Conservation (phyloP, 2,113 vertebrate species). For the Camelus dromedarius region DNA sequence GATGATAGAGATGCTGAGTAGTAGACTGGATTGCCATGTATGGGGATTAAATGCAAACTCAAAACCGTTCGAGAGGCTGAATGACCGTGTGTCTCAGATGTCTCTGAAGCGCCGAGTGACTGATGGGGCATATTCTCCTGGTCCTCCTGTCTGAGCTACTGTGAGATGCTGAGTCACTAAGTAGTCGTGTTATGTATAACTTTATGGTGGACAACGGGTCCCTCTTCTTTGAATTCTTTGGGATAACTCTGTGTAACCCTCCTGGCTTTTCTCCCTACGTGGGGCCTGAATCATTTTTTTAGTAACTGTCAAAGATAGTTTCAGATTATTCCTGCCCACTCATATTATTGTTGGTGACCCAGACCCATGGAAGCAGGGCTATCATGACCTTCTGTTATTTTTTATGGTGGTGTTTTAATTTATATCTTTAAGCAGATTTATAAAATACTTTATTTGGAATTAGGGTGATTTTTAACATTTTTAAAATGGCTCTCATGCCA, state of each 20-base stretch:
- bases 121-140: background rate
- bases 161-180: background rate
- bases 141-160: background rate
- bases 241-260: accelerated
- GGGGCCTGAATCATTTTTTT: slow-evolving; percentile 44
- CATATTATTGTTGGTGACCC: background rate
- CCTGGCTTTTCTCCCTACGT: slow-evolving; percentile 8
- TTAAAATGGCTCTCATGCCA: slow-evolving; percentile 56
- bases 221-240: background rate
- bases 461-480: slow-evolving; percentile 47
- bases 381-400: background rate
- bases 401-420: slow-evolving; percentile 36
- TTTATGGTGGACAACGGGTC: background rate
- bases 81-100: background rate
- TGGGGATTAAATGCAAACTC: background rate
- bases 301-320: slow-evolving; percentile 34
- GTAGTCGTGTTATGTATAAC: background rate
- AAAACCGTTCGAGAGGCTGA: background rate
- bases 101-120: background rate
- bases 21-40: background rate
- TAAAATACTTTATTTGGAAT: slow-evolving; percentile 66
- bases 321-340: background rate
- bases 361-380: slow-evolving; percentile 25
- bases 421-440: slow-evolving; percentile 66
- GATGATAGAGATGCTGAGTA: background rate